Evolutionary conservation across 2,113 vertebrate species (phyloP), one percentile per base, ranked within the genome.

Genomic region (Phyllostomus hastatus): DNA sequence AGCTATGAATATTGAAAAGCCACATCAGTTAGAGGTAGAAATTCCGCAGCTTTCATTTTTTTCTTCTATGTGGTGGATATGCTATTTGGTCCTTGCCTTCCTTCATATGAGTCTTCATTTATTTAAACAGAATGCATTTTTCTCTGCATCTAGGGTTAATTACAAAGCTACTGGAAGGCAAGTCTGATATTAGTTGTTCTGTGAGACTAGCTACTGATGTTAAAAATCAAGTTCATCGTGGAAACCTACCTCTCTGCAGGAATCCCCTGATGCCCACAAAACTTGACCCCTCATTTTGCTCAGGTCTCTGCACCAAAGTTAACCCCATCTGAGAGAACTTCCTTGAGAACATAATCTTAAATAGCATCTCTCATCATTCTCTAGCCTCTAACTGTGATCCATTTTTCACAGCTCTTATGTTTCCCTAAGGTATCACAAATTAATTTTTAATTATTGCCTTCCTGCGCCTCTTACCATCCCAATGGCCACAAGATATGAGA

Each of bases 121-220:
- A 95, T 80, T 76, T 90, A 95, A 87, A 69, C 16, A 90, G 91
- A 95, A 83, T 52, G 20, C 11, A 33, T 70, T 31, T 50, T 79
- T 94, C 15, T 84, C 66, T 81, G 46, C n/a, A 35, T 43, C 26
- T 54, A 78, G 22, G 85, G 7, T 86, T 79, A 82, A 73, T 90
- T 69, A 43, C n/a, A 24, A 50, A 35, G 35, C 17, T 33, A 41
- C 57, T 6, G 35, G 61, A 83, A 93, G 7, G 33, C 59, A 93
- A 86, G 20, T 0, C 35, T 83, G 22, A 4, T 3, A 22, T 52
- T 67, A 46, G 33, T 33, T 78, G 6, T 83, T 59, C 33, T 83
- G 8, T 41, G 43, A 90, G 46, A 66, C 70, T 15, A 92, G 6
- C 35, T 61, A 7, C 14, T 28, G 8, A 15, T 11, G 14, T 61